Conservation (phyloP, 2,113 vertebrate species). For the Corythaeola cristata region DNA sequence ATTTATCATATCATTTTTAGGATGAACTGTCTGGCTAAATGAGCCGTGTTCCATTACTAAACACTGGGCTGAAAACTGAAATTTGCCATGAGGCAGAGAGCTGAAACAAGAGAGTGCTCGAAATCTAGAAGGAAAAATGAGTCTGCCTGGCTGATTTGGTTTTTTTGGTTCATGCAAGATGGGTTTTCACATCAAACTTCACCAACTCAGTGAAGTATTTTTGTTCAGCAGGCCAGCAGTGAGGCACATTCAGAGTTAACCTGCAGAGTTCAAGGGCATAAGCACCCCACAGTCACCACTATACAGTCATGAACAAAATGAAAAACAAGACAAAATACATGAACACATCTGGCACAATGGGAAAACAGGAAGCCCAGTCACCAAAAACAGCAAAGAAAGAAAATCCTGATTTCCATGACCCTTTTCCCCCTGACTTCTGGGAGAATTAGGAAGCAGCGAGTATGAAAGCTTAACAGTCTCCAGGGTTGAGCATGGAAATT, state of each 20-base stretch:
- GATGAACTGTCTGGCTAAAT: background rate
- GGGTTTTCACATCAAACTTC: background rate
- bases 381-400: background rate
- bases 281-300: background rate
- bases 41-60: background rate
- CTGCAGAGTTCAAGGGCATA: background rate
- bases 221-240: background rate
- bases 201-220: background rate
- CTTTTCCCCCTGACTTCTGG: background rate
- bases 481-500: background rate
- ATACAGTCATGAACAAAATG: background rate
- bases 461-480: background rate
- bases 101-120: background rate
- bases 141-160: background rate
- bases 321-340: background rate
- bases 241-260: background rate
- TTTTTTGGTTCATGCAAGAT: background rate
- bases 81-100: background rate
- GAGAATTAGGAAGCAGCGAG: background rate
- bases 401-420: background rate
- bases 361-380: constrained; percentile 30
- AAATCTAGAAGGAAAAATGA: background rate
- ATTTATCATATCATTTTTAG: background rate
- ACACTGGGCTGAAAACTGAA: background rate
- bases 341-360: background rate